Conservation (phyloP, 1,140 invertebrate genomes). For the Apocrypta bakeri region DNA sequence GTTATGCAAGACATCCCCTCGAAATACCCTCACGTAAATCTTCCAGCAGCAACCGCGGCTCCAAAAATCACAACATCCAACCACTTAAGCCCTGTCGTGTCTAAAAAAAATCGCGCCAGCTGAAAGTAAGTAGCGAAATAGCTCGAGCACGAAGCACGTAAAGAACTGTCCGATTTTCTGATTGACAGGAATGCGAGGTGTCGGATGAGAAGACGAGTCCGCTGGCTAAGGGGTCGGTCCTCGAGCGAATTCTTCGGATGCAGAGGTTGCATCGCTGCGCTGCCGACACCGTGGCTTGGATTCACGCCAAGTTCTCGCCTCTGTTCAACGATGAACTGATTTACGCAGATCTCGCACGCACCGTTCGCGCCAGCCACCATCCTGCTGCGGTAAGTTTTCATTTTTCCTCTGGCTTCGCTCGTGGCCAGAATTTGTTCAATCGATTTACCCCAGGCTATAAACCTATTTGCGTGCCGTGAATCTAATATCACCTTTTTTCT, state of each 20-base stretch:
- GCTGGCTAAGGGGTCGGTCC: conserved; percentile 60
- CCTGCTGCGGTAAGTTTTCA: not conserved
- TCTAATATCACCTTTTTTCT: not conserved
- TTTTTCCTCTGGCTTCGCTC: not conserved
- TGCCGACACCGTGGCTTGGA: conserved; percentile 61
- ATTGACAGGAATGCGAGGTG: conserved; percentile 40
- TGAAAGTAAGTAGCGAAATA: not conserved
- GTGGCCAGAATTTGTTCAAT: not conserved
- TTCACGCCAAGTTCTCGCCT: conserved; percentile 60
- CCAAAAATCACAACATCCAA: conserved; percentile 6
- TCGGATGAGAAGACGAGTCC: not conserved
- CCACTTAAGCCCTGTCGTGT: not conserved
- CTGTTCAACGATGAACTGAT: conserved; percentile 63
- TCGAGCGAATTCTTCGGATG: conserved; percentile 67
- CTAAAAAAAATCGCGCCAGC: not conserved
- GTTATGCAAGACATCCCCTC: not conserved
- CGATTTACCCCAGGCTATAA: too few species aligned
- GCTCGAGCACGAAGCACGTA: not conserved
- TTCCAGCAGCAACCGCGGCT: not conserved
- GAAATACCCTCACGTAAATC: not conserved
- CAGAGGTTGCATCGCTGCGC: conserved; percentile 63
- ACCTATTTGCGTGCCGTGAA: too few species aligned
- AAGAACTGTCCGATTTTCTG: conserved; percentile 11
- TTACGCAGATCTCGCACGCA: conserved; percentile 52
- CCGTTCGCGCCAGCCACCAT: too few species aligned